Percentiles rank a stretch among this genome's conserved stretches.
Evolutionary conservation across 2,113 vertebrate species (phyloP).

Genomic region (Macrotus californicus): DNA sequence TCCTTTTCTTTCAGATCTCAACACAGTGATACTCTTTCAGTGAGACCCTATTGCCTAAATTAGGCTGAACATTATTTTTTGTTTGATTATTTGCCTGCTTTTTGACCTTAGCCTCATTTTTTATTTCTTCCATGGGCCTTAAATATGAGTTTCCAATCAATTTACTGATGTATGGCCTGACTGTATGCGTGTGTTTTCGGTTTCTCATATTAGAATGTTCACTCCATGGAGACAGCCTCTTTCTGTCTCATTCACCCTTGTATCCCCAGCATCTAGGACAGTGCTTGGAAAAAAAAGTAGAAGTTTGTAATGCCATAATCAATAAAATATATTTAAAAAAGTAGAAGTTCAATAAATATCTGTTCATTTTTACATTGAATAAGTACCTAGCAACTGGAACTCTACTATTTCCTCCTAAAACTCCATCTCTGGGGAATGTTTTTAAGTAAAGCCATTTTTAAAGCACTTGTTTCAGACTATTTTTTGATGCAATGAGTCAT

Average conservation of each 20-base stretch:
- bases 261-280: too few species aligned
- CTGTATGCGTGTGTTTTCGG: not conserved
- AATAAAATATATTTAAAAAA: too few species aligned
- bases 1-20: not conserved
- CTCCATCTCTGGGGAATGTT: not conserved
- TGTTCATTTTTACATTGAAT: not conserved
- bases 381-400: not conserved
- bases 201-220: not conserved
- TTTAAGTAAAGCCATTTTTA: not conserved
- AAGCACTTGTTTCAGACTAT: not conserved
- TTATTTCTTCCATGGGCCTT: not conserved
- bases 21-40: not conserved
- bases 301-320: too few species aligned
- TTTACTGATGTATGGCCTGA: not conserved
- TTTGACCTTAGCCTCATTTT: not conserved
- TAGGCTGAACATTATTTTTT: not conserved
- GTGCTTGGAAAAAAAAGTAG: not conserved
- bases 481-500: not conserved
- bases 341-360: not conserved
- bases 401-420: not conserved
- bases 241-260: not conserved
- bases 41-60: not conserved
- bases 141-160: not conserved
- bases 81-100: not conserved
- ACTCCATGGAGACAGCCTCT: not conserved